A percentile compares a stretch with the other conserved stretches of the same genome.
These are phyloP conservation scores for Globodera rostochiensis DNA, from an alignment of 1,140 invertebrate species.

Conservation along the genomic window DNA sequence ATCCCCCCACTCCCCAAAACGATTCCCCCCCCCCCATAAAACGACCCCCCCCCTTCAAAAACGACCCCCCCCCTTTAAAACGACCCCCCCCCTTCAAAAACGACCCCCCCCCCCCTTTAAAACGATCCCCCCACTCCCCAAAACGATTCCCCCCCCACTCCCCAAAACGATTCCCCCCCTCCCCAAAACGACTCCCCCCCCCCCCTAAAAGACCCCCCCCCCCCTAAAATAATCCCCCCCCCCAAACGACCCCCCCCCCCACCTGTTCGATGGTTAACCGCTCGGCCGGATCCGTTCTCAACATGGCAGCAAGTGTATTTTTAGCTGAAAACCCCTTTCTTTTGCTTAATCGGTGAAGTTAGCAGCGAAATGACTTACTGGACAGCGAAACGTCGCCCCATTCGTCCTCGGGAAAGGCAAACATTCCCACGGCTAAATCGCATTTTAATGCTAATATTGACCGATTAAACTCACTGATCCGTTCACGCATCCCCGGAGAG, in stretches of 20 bases:
- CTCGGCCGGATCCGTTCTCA: constrained; percentile 85
- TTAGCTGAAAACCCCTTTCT: constrained; percentile 72
- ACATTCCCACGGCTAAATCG: constrained; percentile 74
- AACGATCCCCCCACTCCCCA: too few relatives aligned
- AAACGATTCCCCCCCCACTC: too few relatives aligned
- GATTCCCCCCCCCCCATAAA: too few relatives aligned
- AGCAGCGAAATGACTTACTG: constrained; percentile 67
- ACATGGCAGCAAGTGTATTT: constrained; percentile 86
- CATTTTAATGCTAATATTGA: constrained; percentile 65
- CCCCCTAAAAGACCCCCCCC: too few relatives aligned
- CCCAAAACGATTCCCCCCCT: too few relatives aligned
- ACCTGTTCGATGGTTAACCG: constrained; percentile 86
- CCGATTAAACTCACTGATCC: constrained; percentile 74
- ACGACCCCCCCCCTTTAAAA: too few relatives aligned
- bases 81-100: too few relatives aligned
- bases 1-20: too few relatives aligned
- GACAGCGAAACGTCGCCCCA: constrained; percentile 89
- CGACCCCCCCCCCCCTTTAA: too few relatives aligned
- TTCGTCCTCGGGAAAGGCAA: constrained; percentile 91
- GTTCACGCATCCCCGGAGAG: constrained; percentile 95
- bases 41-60: too few relatives aligned
- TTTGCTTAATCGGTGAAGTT: constrained; percentile 10
- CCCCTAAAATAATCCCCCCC: constrained; percentile 61
- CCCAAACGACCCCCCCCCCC: constrained; percentile 72
- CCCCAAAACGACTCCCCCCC: constrained; percentile 60